Base-by-base conservation (phyloP, 2,797 vertebrate genomes). In the Ceryle rudis region DNA sequence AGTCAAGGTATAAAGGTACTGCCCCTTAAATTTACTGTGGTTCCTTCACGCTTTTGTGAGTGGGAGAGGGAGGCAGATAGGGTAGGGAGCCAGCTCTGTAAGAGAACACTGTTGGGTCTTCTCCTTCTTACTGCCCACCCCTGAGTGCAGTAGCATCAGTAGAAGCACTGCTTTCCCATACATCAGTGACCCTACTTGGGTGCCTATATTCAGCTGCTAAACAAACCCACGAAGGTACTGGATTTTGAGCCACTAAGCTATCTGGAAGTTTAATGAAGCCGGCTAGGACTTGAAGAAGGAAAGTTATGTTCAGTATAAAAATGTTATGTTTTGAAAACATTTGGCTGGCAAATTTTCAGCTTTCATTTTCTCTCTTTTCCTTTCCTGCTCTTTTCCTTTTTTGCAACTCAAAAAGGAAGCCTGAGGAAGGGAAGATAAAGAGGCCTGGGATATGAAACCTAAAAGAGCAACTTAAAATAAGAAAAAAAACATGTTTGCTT, bases 381-480 rank as follows among this genome's bases (percentile, higher is more conserved):
- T 67, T 91, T 82, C 14, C 31, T 90, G 52, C 42, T 41, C 75
- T 93, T 95, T 93, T 78, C 33, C 15, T 62, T 77, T 61, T 89
- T 86, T 71, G 61, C 28, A 91, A 69, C 82, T 89, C 69, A 91
- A 90, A 93, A 90, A 80, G 35, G 75, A 95, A 94, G 91, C 86
- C 81, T 8, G n/a, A 88, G 84, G 89, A 96, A 69, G 84, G 19
- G 39, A 86, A 96, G 86, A 93, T 71, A 78, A 77, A 90, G 89
- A 77, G 64, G 31, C 5, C 20, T 60, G 52, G 44, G 57, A 89
- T 77, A 80, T 23, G 22, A 82, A 96, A 84, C 31, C 62, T 86
- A 35, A 93, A 95, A 94, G 74, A 96, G 51, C 37, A 94, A 80
- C 33, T 78, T 85, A 70, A 89, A 94, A 91, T 71, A 74, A n/a